Base-by-base conservation (phyloP, 1,140 invertebrate genomes). In the Leptinotarsa lineolata region DNA sequence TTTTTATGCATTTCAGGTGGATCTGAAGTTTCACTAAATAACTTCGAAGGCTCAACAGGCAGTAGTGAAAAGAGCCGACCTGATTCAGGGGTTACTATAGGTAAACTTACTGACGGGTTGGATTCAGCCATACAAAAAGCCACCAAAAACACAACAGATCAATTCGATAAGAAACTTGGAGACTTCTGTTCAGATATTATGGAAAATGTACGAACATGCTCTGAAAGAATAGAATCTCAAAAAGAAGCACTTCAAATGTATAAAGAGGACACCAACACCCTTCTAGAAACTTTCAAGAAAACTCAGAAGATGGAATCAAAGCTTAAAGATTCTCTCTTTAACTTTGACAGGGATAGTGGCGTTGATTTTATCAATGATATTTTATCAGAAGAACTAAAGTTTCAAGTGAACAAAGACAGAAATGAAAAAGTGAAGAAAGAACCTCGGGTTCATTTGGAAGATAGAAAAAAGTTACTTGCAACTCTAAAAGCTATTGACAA, bases 401-500 rank as follows among this genome's bases (percentile, higher is more conserved):
- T 78, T 73, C 76, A 81, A 69, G 60, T 64, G 18, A 77, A 74
- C 48, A 72, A n/a, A 72, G 83, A 80, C 68, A 82, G 21, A 75
- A 77, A 68, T 46, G 81, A 79, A 70, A 83, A 84, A 74, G 58
- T 81, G 72, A 74, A 76, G 44, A 77, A 77, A 66, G 77, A 79
- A 71, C 75, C 78, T 2, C 63, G 72, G 76, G 78, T 83, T 73
- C 77, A 81, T 67, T 68, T 83, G 68, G 80, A 85, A 39, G 80
- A 85, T 24, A 91, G 91, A 77, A 85, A 86, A 18, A 89, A 90
- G 79, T 80, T 91, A 20, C 82, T 91, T 68, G 90, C 89, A 16
- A 87, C 89, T 1, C 85, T 91, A 72, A 89, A 89, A 78, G 89
- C 88, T 16, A 91, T 91, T 66, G 90, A 91, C 80, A 85, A 88